Evolutionary conservation across 2,888 invertebrate genomes (phyloP).

Genomic region (Pseudanteris insignis): DNA sequence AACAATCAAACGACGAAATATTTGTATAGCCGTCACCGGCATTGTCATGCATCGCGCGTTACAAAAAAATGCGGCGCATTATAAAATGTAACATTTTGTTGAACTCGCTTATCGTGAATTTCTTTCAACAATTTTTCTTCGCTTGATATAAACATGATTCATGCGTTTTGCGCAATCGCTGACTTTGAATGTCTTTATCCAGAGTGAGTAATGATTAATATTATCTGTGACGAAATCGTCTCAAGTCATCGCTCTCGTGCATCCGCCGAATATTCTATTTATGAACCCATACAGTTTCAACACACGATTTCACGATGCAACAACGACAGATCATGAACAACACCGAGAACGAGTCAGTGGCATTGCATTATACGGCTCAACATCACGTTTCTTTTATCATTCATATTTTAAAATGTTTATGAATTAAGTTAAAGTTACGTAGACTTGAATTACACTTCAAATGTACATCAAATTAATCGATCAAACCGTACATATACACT

Average conservation of each 20-base stretch:
- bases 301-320: conserved; percentile 23
- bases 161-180: conserved; percentile 47
- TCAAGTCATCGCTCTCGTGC: conserved; percentile 46
- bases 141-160: conserved; percentile 45
- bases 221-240: conserved; percentile 49
- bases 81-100: conserved; percentile 38
- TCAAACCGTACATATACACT: no score
- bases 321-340: neutral
- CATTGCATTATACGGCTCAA: no score
- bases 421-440: no score
- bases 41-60: conserved; percentile 20
- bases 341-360: no score
- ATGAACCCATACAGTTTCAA: conserved; percentile 30
- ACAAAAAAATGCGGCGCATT: conserved; percentile 25
- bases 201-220: conserved; percentile 50
- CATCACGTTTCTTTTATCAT: no score
- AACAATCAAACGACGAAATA: no score
- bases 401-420: no score
- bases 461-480: no score
- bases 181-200: conserved; percentile 46
- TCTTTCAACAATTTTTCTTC: conserved; percentile 38
- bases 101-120: conserved; percentile 37
- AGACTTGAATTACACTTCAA: no score
- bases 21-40: neutral
- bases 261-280: conserved; percentile 48